Conservation (phyloP, 2,888 invertebrate species). For the Ephialtes manifestator region DNA sequence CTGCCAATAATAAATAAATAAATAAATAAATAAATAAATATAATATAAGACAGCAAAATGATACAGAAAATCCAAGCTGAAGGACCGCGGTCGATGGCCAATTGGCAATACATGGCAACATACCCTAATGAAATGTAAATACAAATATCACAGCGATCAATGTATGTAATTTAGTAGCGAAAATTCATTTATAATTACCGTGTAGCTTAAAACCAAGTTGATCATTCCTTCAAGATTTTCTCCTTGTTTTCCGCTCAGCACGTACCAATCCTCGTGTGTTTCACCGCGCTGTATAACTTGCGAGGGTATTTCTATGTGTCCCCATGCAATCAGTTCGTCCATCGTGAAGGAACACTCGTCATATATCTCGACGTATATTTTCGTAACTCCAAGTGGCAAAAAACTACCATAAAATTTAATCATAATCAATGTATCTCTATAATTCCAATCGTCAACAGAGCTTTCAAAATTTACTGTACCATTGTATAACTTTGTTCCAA, state of each 20-base stretch:
- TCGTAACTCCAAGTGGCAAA: slow-evolving; percentile 95
- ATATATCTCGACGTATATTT: slow-evolving; percentile 96
- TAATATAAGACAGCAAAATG: too few relatives aligned
- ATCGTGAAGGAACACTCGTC: slow-evolving; percentile 98
- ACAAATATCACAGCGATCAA: too few relatives aligned
- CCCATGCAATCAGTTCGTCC: slow-evolving; percentile 98
- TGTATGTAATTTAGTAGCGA: too few relatives aligned
- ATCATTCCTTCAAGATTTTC: slow-evolving; percentile 97
- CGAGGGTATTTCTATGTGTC: slow-evolving; percentile 94
- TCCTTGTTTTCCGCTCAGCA: slow-evolving; percentile 97
- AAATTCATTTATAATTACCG: slow-evolving; percentile 86
- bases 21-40: too few relatives aligned
- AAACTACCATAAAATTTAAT: slow-evolving; percentile 87
- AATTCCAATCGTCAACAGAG: background rate
- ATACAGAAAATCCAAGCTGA: too few relatives aligned
- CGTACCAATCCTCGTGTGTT: slow-evolving; percentile 98
- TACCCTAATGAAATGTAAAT: too few relatives aligned
- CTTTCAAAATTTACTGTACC: slow-evolving; percentile 87
- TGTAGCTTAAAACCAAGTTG: slow-evolving; percentile 94
- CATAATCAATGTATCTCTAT: background rate
- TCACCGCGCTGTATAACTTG: slow-evolving; percentile 92
- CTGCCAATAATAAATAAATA: too few relatives aligned
- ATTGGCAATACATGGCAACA: too few relatives aligned
- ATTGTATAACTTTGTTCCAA: slow-evolving; percentile 98
- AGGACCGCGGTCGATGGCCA: too few relatives aligned